Percentiles rank a stretch among this genome's conserved stretches.
These are phyloP conservation scores for Nebria brevicollis DNA, from an alignment of 2,888 invertebrate genomes.

Conservation along the genomic window DNA sequence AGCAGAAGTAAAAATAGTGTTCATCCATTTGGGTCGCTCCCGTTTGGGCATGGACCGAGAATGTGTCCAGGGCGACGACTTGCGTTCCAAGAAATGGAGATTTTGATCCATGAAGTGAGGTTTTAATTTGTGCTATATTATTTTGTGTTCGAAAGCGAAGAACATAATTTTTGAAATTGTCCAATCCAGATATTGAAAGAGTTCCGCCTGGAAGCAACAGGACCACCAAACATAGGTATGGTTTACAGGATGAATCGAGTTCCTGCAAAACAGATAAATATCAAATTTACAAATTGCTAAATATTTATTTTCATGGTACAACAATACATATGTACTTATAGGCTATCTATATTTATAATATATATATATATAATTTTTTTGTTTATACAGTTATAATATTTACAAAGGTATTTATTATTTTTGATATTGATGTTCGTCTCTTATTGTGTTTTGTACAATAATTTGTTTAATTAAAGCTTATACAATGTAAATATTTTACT, in stretches of 20 bases:
- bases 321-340: slow-evolving; percentile 57
- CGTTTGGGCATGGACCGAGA: slow-evolving; percentile 66
- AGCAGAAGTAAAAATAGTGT: slow-evolving; percentile 64
- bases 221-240: slow-evolving; percentile 57
- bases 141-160: not conserved
- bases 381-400: slow-evolving; percentile 55
- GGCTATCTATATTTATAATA: slow-evolving; percentile 52
- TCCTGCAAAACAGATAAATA: slow-evolving; percentile 59
- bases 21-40: slow-evolving; percentile 64
- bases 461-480: slow-evolving; percentile 59
- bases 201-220: slow-evolving; percentile 54
- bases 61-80: slow-evolving; percentile 68
- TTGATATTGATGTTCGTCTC: slow-evolving; percentile 50
- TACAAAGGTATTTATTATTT: slow-evolving; percentile 51
- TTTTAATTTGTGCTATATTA: not conserved
- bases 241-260: slow-evolving; percentile 62
- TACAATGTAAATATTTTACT: slow-evolving; percentile 47
- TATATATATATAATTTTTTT: slow-evolving; percentile 30
- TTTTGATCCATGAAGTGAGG: slow-evolving; percentile 59
- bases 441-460: slow-evolving; percentile 59
- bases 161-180: not conserved
- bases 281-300: slow-evolving; percentile 61
- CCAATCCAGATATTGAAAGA: slow-evolving; percentile 57
- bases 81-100: slow-evolving; percentile 68
- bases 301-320: slow-evolving; percentile 61